These are phyloP conservation scores for Gortyna flavago DNA, from an alignment of 2,888 invertebrate genomes.

Conservation along the genomic window DNA sequence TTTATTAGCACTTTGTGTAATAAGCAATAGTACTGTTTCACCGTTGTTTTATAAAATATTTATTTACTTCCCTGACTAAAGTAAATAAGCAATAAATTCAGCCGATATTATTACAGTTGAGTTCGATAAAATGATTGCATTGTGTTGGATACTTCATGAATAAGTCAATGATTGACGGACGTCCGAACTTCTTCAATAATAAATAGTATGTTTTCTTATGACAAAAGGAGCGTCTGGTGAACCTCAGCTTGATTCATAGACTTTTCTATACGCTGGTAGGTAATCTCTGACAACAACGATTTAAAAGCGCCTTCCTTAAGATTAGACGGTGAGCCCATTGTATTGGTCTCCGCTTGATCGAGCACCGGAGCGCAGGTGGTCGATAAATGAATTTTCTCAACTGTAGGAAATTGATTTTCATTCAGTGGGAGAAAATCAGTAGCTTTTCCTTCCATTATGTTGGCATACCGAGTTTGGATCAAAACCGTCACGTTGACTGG, in stretches of 20 bases:
- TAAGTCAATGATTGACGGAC: constrained; percentile 65
- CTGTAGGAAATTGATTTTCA: constrained; percentile 81
- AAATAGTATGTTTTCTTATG: constrained; percentile 61
- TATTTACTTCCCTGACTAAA: constrained; percentile 35
- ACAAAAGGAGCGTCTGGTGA: constrained; percentile 58
- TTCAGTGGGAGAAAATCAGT: constrained; percentile 74
- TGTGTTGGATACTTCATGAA: constrained; percentile 48
- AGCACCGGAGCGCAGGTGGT: constrained; percentile 79
- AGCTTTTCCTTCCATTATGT: constrained; percentile 72
- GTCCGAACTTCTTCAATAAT: constrained; percentile 61
- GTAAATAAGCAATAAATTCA: constrained; percentile 29
- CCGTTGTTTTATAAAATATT: constrained; percentile 45
- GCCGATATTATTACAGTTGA: constrained; percentile 22
- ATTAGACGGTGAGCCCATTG: constrained; percentile 77
- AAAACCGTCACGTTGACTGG: constrained; percentile 55
- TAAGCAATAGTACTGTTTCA: constrained; percentile 61
- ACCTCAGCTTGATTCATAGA: constrained; percentile 59
- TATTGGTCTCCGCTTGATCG: constrained; percentile 77
- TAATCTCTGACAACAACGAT: constrained; percentile 74
- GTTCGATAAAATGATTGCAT: constrained; percentile 58
- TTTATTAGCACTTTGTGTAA: constrained; percentile 72
- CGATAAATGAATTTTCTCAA: constrained; percentile 80
- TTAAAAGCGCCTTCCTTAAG: constrained; percentile 76
- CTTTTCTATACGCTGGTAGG: constrained; percentile 63
- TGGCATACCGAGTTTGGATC: constrained; percentile 62